These are phyloP conservation scores for Gyps fulvus DNA, from an alignment of 2,113 vertebrate species.

Conservation along the genomic window DNA sequence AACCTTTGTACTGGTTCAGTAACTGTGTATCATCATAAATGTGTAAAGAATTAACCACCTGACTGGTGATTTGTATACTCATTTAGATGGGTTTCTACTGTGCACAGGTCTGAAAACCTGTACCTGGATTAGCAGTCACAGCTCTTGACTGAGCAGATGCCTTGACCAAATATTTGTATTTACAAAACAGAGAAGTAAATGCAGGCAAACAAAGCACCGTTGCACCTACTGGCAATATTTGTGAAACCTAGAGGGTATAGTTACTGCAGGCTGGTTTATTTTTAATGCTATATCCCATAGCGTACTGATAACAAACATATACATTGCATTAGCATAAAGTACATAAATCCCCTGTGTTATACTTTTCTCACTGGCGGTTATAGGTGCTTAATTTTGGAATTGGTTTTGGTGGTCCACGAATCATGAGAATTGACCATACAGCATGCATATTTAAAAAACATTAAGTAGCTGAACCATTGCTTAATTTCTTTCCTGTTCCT, in stretches of 20 bases:
- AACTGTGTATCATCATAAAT: not conserved
- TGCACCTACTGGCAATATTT: not conserved
- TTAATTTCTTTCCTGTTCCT: too few species aligned
- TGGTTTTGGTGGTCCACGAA: too few species aligned
- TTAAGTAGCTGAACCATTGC: too few species aligned
- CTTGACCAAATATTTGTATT: constrained; percentile 21
- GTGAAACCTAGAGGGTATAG: not conserved
- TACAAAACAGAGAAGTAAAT: not conserved
- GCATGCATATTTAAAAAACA: too few species aligned
- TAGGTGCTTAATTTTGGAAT: too few species aligned
- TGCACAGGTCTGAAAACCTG: not conserved
- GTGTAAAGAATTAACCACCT: not conserved
- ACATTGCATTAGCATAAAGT: too few species aligned
- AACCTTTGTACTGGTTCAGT: not conserved
- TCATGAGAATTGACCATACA: too few species aligned
- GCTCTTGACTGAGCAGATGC: not conserved
- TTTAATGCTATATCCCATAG: not conserved
- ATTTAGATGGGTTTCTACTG: not conserved
- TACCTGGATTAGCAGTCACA: not conserved
- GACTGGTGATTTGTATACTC: not conserved
- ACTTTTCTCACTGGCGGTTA: too few species aligned
- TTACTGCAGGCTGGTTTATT: not conserved
- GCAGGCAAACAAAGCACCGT: not conserved
- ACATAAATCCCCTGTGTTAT: too few species aligned
- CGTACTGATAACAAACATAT: too few species aligned